These are phyloP conservation scores for Heliconius aoede DNA, from an alignment of 2,888 invertebrate species.

Conservation along the genomic window DNA sequence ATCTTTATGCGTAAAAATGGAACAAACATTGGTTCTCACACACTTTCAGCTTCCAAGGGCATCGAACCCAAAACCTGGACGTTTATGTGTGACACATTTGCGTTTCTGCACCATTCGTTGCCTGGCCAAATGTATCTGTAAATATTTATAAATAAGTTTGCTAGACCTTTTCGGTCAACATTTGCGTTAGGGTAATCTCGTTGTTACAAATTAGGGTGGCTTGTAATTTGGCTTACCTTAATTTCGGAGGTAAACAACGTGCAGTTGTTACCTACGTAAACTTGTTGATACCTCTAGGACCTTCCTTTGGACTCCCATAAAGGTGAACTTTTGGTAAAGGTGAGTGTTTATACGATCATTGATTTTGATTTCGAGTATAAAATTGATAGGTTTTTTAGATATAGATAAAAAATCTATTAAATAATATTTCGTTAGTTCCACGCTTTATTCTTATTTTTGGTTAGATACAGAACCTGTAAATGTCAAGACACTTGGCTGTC, in stretches of 20 bases:
- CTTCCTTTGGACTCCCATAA: not conserved
- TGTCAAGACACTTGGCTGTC: too few species aligned
- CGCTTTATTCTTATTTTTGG: too few species aligned
- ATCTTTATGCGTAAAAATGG: too few species aligned
- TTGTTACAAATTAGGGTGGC: conserved; percentile 20
- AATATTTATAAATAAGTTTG: conserved; percentile 4
- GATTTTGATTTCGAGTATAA: not conserved
- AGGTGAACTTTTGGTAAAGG: not conserved
- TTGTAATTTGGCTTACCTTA: conserved; percentile 25
- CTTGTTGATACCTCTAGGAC: conserved; percentile 1
- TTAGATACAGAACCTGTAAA: too few species aligned
- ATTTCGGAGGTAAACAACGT: conserved; percentile 24
- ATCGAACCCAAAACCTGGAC: too few species aligned
- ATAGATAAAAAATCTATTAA: too few species aligned
- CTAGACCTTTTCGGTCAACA: not conserved
- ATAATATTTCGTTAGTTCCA: too few species aligned
- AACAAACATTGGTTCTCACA: too few species aligned
- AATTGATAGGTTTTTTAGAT: not conserved
- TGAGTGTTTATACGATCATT: conserved; percentile 2
- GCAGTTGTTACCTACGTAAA: conserved; percentile 13
- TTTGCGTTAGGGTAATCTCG: conserved; percentile 25
- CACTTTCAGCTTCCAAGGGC: too few species aligned
- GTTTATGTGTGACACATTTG: too few species aligned
- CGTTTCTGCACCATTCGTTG: too few species aligned
- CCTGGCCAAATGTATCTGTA: too few species aligned